Percentiles rank a stretch among this genome's conserved stretches.
These are phyloP conservation scores for Limosa lapponica DNA, from an alignment of 2,797 vertebrate species.

Conservation along the genomic window DNA sequence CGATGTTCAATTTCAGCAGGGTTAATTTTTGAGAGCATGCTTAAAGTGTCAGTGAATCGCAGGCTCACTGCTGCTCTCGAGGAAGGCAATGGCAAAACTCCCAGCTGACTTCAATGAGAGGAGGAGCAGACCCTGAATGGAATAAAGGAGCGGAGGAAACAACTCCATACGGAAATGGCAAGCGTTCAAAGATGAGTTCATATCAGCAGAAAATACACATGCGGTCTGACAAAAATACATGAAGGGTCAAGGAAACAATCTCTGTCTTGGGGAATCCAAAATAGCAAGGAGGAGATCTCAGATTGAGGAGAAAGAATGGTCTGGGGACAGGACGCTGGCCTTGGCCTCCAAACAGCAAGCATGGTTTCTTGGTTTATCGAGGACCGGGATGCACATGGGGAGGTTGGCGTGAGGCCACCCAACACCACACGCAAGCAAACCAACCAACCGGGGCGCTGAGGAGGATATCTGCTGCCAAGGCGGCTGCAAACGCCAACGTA, in stretches of 20 bases:
- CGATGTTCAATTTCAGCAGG: background rate
- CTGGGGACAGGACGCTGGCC: background rate
- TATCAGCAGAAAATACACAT: slow-evolving; percentile 60
- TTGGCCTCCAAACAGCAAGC: background rate
- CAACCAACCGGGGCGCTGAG: background rate
- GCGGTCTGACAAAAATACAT: slow-evolving; percentile 28
- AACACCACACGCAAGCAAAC: background rate
- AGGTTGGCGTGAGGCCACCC: background rate
- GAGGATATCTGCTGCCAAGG: rapidly evolving
- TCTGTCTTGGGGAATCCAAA: background rate
- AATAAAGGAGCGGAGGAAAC: slow-evolving; percentile 55
- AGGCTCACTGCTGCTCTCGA: slow-evolving; percentile 58
- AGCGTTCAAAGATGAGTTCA: slow-evolving; percentile 64
- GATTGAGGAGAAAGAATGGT: background rate
- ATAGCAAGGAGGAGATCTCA: background rate
- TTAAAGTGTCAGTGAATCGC: slow-evolving; percentile 26
- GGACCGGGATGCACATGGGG: background rate
- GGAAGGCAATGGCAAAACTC: slow-evolving; percentile 70
- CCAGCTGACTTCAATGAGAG: slow-evolving; percentile 66
- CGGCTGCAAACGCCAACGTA: rapidly evolving
- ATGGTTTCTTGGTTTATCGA: background rate
- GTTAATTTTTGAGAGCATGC: slow-evolving; percentile 9
- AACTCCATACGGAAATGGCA: slow-evolving; percentile 64
- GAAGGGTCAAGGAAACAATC: background rate
- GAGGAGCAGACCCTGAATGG: slow-evolving; percentile 60